Evolutionary conservation across 2,888 invertebrate genomes (phyloP), one percentile per base, ranked within the genome.

Genomic region (Noctuana brunneofusca): DNA sequence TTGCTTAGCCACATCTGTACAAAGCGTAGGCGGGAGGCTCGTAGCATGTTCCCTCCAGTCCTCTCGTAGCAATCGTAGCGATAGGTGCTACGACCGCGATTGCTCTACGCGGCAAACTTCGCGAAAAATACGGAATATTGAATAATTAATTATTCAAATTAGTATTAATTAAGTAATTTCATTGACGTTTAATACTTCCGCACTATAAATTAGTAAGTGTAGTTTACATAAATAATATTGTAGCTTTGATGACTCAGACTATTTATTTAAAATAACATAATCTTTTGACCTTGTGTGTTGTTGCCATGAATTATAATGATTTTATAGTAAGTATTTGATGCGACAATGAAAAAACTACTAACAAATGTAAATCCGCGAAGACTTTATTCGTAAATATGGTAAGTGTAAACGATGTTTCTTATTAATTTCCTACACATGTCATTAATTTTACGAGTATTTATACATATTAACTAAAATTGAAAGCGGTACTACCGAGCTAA

Each of bases 1-100:
- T 24, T 4, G 3, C 30, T 9, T 8, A 30, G 30, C 14, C 38
- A n/a, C 38, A 38, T 38, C 38, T 38, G 14, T 38, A 38, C 38
- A 14, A 4, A 3, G 38, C 38, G 38, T 38, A 38, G 38, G 38
- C 38, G 38, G 38, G 38, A 38, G 6, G n/a, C 16, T 41, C 16
- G 41, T 41, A 41, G 41, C 41, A 41, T 4, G 35, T 14, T 16
- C 41, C 16, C 41, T 41, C 16, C 41, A 41, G 41, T 41, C 41
- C 16, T 41, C 41, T 41, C 41, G 41, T 41, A 41, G 41, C 41
- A 16, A 8, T 41, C 41, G 16, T 41, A 41, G 41, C 41, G 41
- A 8, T 8, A 14, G 16, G 41, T 41, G 41, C 41, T 41, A 41
- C 41, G 16, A 16, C 30, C 16, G 1, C 1, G 4, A 9, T 32